Conservation (phyloP, 2,113 vertebrate genomes). For the Gallinago paraguaiae region DNA sequence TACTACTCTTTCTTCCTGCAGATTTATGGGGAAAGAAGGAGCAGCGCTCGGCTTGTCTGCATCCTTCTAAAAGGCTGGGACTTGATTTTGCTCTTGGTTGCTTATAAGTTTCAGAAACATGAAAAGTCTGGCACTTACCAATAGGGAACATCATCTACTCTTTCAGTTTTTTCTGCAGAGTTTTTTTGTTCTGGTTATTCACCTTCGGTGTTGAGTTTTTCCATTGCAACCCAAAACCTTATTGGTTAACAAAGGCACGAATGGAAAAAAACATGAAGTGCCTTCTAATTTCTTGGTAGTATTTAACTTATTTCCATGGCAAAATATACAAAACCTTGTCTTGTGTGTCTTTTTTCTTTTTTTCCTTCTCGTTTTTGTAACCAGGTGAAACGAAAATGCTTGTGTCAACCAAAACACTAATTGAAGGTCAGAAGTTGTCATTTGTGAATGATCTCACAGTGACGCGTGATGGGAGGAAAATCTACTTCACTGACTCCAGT, state of each 20-base stretch:
- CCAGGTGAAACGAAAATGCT: conserved; percentile 82
- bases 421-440: conserved; percentile 87
- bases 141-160: not conserved
- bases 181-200: not conserved
- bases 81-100: not conserved
- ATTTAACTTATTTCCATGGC: not conserved
- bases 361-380: not conserved
- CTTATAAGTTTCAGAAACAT: not conserved
- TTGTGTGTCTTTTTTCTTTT: not conserved
- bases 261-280: not conserved
- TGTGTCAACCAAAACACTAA: conserved; percentile 77
- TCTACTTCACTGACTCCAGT: conserved; percentile 96
- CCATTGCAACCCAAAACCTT: not conserved
- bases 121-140: not conserved
- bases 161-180: not conserved
- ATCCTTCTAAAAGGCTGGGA: not conserved
- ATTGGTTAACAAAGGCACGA: not conserved
- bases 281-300: not conserved
- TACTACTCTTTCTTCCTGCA: not conserved
- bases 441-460: conserved; percentile 92
- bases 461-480: conserved; percentile 89
- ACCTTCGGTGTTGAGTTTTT: not conserved
- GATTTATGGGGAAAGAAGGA: not conserved
- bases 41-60: not conserved
- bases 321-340: not conserved